Base-by-base conservation (phyloP, 1,140 invertebrate genomes). In the Drosophila dunni region DNA sequence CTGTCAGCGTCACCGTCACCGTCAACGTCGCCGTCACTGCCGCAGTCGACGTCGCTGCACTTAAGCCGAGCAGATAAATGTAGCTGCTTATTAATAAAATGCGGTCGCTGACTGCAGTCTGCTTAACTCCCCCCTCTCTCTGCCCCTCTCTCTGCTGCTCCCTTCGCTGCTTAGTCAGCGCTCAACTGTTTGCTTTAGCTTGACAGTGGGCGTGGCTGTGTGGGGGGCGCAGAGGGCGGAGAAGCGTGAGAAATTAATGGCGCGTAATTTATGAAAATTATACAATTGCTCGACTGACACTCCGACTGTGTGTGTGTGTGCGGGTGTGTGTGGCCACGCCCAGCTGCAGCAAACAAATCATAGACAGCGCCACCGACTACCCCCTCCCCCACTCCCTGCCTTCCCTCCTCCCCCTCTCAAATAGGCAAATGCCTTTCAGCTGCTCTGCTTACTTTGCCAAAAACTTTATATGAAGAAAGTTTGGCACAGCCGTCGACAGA, bases 231-330 rank as follows among this genome's bases (percentile, higher is more conserved):
- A 11, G 9, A 42, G n/a, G 38, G 56, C 46, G 15, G 17, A 36
- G 40, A 13, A 13, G 68, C 65, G 61, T 65, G 54, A 65, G 73
- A 71, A 71, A 71, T 75, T 71, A 75, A 75, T 75, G 68, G 61
- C 51, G 73, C 68, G 68, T 75, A 75, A 75, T 71, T 75, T 75
- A 75, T 75, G 73, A 75, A 75, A 75, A 75, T 75, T 75, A 67
- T 68, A 74, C 64, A 74, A 74, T 74, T 74, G 71, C 70, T 57
- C 8, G 17, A 24, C 46, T 40, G 17, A 13, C 44, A 33, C 13
- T 50, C 20, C 40, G 4, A 33, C 40, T 34, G 24, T 17, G 34
- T 6, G 15, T 11, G n/a, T 33, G 8, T 10, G 33, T 42, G 10
- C 13, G 13, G n/a, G 7, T 50, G 15, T 2, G 29, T 20, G 34